Evolutionary conservation across 2,797 vertebrate genomes (phyloP).

Genomic region (Odontamblyopus lacepedii): DNA sequence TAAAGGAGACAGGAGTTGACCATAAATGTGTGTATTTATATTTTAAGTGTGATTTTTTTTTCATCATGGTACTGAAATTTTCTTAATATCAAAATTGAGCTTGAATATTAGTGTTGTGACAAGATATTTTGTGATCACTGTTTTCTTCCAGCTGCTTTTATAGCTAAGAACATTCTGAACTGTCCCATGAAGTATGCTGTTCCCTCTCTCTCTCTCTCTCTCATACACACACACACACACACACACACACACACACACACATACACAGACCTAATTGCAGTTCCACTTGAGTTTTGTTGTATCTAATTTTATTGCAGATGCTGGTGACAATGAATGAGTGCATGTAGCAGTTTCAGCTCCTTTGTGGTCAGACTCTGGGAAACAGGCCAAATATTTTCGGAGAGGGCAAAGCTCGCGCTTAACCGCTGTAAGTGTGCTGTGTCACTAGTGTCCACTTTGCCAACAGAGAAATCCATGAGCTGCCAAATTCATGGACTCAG

Average conservation of each 20-base stretch:
- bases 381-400: constrained; percentile 26
- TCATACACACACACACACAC: no score
- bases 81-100: no score
- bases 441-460: constrained; percentile 26
- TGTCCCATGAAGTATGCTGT: constrained; percentile 44
- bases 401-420: constrained; percentile 26
- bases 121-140: no score
- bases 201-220: background rate
- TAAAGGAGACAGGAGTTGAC: no score
- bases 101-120: no score
- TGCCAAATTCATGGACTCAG: constrained; percentile 15
- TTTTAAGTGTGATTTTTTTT: no score
- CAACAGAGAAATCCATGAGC: constrained; percentile 31
- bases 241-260: background rate
- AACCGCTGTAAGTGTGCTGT: constrained; percentile 23
- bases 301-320: constrained; percentile 28
- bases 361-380: constrained; percentile 35
- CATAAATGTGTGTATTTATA: no score
- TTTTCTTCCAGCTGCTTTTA: background rate
- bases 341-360: constrained; percentile 28
- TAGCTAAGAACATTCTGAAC: constrained; percentile 37
- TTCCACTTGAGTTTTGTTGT: constrained; percentile 27
- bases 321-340: constrained; percentile 20
- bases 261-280: constrained; percentile 13
- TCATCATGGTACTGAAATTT: no score